These are phyloP conservation scores for Plodia interpunctella DNA, from an alignment of 1,140 invertebrate genomes.

Conservation along the genomic window DNA sequence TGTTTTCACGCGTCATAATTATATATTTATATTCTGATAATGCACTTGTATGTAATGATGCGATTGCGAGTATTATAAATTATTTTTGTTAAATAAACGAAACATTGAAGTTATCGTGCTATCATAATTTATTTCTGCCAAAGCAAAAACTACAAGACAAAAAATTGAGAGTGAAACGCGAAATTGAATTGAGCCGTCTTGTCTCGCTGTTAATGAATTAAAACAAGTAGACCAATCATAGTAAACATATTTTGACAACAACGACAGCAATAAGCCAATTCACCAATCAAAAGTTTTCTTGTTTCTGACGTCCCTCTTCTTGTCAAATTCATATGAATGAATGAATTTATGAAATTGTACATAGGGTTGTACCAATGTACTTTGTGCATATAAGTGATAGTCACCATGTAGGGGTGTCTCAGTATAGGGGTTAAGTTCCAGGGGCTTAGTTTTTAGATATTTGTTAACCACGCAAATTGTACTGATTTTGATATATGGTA, in stretches of 20 bases:
- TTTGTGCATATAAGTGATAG: too few relatives aligned
- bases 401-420: too few relatives aligned
- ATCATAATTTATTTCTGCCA: background rate
- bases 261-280: background rate
- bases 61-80: background rate
- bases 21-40: background rate
- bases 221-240: background rate
- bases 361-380: too few relatives aligned
- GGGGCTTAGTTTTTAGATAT: too few relatives aligned
- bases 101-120: background rate
- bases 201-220: background rate
- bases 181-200: background rate
- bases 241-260: background rate
- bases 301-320: background rate
- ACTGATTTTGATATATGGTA: too few relatives aligned
- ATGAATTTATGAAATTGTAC: background rate
- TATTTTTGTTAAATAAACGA: background rate
- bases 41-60: background rate
- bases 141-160: background rate
- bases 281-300: background rate
- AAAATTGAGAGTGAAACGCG: background rate
- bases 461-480: too few relatives aligned
- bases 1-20: constrained; percentile 21
- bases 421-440: too few relatives aligned
- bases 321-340: background rate